These are phyloP conservation scores for Stenichneumon culpator DNA, from an alignment of 2,888 invertebrate species.

Conservation along the genomic window DNA sequence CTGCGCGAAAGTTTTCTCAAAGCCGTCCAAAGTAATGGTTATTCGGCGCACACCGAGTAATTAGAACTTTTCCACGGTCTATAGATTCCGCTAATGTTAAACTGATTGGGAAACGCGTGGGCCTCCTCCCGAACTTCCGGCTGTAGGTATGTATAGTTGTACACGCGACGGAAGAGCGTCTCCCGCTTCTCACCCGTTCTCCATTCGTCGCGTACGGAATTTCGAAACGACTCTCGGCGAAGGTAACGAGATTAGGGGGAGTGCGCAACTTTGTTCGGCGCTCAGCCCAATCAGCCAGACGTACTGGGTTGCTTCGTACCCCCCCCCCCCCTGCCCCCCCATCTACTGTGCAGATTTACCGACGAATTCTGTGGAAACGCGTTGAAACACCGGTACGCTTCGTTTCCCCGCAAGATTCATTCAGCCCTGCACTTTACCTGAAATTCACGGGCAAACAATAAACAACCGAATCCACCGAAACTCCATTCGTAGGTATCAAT, in stretches of 20 bases:
- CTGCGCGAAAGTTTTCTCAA: slow-evolving; percentile 60
- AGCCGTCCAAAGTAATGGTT: slow-evolving; percentile 75
- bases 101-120: slow-evolving; percentile 79
- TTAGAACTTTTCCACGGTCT: slow-evolving; percentile 81
- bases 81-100: slow-evolving; percentile 78
- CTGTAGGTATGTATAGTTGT: background rate
- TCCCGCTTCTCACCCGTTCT: slow-evolving; percentile 20
- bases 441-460: too few species aligned
- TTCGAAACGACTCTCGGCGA: slow-evolving; percentile 76
- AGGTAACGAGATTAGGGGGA: slow-evolving; percentile 81
- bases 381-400: background rate
- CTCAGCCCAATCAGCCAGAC: slow-evolving; percentile 79
- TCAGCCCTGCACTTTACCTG: background rate
- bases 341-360: background rate
- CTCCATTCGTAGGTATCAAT: too few species aligned
- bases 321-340: background rate
- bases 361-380: background rate
- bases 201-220: slow-evolving; percentile 74
- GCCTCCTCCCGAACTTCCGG: slow-evolving; percentile 12
- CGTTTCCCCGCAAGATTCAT: background rate
- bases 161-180: slow-evolving; percentile 2
- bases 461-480: too few species aligned
- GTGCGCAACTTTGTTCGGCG: slow-evolving; percentile 81
- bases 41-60: slow-evolving; percentile 80
- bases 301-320: slow-evolving; percentile 1